phyloP scores from a whole-genome alignment of 2,888 invertebrate species.

The Aporophyla lueneburgensis region DNA sequence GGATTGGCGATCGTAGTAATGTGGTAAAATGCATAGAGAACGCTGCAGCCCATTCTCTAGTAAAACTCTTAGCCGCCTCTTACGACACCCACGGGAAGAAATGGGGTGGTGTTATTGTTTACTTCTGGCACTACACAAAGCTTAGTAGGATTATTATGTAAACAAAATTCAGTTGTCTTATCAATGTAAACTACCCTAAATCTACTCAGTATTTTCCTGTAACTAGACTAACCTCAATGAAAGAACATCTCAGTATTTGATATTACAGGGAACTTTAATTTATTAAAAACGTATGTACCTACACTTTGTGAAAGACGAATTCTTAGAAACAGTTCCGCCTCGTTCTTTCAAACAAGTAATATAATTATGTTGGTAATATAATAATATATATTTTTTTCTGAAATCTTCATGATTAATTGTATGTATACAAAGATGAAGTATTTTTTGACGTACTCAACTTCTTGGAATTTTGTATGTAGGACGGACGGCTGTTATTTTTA shows the following conservation, averaged over 20 bases:
- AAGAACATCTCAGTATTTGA: constrained; percentile 19
- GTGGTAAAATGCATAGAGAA: no score
- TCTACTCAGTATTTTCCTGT: not conserved
- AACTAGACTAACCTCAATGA: not conserved
- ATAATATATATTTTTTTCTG: constrained; percentile 59
- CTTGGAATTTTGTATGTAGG: constrained; percentile 67
- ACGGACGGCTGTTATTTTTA: constrained; percentile 62
- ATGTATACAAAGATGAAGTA: constrained; percentile 66
- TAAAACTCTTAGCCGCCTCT: no score
- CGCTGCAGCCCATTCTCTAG: no score
- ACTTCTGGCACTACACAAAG: no score
- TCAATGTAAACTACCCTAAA: not conserved
- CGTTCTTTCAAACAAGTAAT: constrained; percentile 58
- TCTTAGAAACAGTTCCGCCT: constrained; percentile 57
- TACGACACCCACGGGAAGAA: no score
- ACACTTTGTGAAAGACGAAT: constrained; percentile 46
- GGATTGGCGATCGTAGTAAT: no score
- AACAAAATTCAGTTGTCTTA: not conserved
- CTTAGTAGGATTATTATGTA: not conserved
- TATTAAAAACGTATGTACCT: constrained; percentile 30
- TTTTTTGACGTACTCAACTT: constrained; percentile 68
- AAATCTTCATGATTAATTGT: constrained; percentile 73
- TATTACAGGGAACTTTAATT: constrained; percentile 34
- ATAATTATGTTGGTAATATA: constrained; percentile 59
- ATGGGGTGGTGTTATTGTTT: no score